These are phyloP conservation scores for Oryzias curvinotus DNA, from an alignment of 2,113 vertebrate genomes.

Conservation along the genomic window DNA sequence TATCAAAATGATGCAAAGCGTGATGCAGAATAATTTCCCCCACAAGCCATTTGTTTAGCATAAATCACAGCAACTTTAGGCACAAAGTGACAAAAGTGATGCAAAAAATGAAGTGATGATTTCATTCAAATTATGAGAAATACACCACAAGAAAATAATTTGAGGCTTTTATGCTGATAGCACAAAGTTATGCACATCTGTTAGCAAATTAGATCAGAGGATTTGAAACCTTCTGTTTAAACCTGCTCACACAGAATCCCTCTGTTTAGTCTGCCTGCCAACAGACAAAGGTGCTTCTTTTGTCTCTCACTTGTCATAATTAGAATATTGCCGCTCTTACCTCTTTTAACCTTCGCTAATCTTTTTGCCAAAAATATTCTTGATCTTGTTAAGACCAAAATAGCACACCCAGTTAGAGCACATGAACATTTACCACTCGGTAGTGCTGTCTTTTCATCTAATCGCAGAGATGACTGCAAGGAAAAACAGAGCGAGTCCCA, in stretches of 20 bases:
- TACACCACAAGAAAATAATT: conserved; percentile 4
- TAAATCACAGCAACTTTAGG: not conserved
- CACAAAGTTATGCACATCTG: conserved; percentile 1
- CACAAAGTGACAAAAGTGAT: not conserved
- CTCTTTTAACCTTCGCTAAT: conserved; percentile 23
- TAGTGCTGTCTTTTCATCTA: conserved; percentile 36
- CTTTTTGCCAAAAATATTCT: conserved; percentile 36
- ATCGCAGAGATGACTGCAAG: conserved; percentile 41
- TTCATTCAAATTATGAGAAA: conserved; percentile 18
- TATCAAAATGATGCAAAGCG: no score
- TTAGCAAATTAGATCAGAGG: not conserved
- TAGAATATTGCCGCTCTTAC: conserved; percentile 56
- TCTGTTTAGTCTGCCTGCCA: conserved; percentile 15
- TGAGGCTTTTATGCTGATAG: not conserved
- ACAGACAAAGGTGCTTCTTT: conserved; percentile 42
- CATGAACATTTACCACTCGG: conserved; percentile 40
- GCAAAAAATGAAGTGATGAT: not conserved
- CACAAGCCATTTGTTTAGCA: not conserved
- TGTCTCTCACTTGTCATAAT: conserved; percentile 47
- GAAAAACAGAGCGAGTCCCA: conserved; percentile 19
- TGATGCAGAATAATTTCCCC: no score
- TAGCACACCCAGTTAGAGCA: conserved; percentile 12
- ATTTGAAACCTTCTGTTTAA: conserved; percentile 2
- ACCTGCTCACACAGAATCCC: not conserved
- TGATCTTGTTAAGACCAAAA: conserved; percentile 47